Base-by-base conservation (phyloP, 2,797 vertebrate species). In the Phoebastria nigripes region DNA sequence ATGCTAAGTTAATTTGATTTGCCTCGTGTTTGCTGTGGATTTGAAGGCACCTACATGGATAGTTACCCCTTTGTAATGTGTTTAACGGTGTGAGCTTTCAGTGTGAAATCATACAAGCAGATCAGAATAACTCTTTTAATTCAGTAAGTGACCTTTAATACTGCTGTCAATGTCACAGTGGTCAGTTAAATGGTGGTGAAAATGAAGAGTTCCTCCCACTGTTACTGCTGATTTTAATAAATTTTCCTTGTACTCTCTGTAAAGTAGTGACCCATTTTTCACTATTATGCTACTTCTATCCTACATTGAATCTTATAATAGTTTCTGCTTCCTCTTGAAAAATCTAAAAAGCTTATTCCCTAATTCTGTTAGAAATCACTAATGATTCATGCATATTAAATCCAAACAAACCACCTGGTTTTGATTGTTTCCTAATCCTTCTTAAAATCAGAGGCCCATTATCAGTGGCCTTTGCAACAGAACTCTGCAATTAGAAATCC, bases 361-460 rank as follows among this genome's bases (percentile, higher is more conserved):
- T 92, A 81, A 91, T 85, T 93, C 42, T 82, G 51, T 87, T 96
- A 93, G 86, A 92, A 92, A 94, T 85, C 4, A 2, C 28, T 90
- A 90, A 85, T 91, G 65, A 91, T 80, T 84, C 54, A 70, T 55
- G 39, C 46, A 87, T 94, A 92, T 94, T 91, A 82, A 96, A 94
- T 93, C 62, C 74, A 91, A 96, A 93, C 82, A 95, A 96, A 87
- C 74, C 74, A 94, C 93, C 86, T 93, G 86, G 24, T 89, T 96
- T 91, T 90, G 49, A 96, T 90, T 96, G 66, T 93, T 93, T 93
- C 74, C 24, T 93, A 95, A 91, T 95, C 51, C 77, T 79, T 87
- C 86, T 89, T 90, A 93, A 95, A 94, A 97, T 79, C 82, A 66
- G 63, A 85, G 49, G 33, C 56, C 87, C 62, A 71, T 90, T 91